Evolutionary conservation across 2,797 vertebrate genomes (phyloP).

Genomic region (Acestrorhynchus altus): DNA sequence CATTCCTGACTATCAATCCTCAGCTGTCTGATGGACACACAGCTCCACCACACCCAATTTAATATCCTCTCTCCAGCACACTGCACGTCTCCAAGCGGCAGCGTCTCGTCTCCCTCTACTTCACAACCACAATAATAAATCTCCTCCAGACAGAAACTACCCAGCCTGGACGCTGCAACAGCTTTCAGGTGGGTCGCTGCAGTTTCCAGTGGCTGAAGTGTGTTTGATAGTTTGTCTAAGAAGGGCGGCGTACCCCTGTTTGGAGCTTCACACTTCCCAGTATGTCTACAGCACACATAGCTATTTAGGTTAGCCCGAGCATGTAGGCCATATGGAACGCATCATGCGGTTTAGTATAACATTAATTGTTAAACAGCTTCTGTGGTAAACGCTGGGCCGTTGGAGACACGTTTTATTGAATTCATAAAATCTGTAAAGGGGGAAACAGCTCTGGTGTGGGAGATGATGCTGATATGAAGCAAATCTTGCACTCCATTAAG

Average conservation of each 20-base stretch:
- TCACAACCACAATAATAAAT: conserved; percentile 49
- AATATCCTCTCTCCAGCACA: conserved; percentile 62
- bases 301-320: conserved; percentile 27
- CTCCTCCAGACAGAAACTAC: conserved; percentile 43
- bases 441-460: conserved; percentile 30
- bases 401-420: conserved; percentile 41
- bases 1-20: conserved; percentile 74
- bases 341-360: conserved; percentile 30
- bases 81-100: not conserved
- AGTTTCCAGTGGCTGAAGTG: conserved; percentile 24
- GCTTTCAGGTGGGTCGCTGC: conserved; percentile 49
- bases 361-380: conserved; percentile 52
- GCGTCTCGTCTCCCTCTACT: not conserved
- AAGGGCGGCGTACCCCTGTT: not conserved
- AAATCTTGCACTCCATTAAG: conserved; percentile 34
- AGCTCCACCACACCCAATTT: conserved; percentile 62
- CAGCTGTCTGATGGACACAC: conserved; percentile 49
- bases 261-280: conserved; percentile 1
- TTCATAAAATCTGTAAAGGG: conserved; percentile 39
- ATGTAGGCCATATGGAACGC: conserved; percentile 43
- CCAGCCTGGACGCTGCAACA: conserved; percentile 46
- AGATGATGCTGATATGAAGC: conserved; percentile 50
- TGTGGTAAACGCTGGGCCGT: conserved; percentile 28
- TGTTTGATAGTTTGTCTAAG: not conserved
- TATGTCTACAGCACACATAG: conserved; percentile 5